A percentile compares a stretch with the other conserved stretches of the same genome.
phyloP scores from a whole-genome alignment of 2,113 vertebrate genomes.

The Dasyurus viverrinus region DNA sequence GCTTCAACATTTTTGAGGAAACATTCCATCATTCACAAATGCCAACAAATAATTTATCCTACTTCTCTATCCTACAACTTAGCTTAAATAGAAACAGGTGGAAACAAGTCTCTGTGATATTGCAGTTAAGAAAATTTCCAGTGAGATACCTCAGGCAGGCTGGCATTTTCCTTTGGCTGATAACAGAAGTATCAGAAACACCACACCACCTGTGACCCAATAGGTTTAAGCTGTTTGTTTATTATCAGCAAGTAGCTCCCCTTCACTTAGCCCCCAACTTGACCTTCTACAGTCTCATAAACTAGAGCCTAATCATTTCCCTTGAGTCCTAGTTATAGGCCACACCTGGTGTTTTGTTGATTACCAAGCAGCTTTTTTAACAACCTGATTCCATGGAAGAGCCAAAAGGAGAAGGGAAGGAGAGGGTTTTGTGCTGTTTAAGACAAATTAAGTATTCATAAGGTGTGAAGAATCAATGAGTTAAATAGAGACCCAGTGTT shows the following conservation, averaged over 20 bases:
- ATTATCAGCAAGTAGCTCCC: slow-evolving; percentile 55
- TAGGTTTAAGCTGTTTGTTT: slow-evolving; percentile 71
- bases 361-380: slow-evolving; percentile 41
- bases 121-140: slow-evolving; percentile 54
- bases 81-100: not conserved
- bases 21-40: slow-evolving; percentile 57
- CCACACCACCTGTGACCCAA: slow-evolving; percentile 67
- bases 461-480: not conserved
- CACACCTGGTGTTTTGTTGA: slow-evolving; percentile 66
- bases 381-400: not conserved
- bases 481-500: not conserved
- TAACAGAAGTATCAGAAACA: slow-evolving; percentile 58
- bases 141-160: not conserved
- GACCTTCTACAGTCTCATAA: slow-evolving; percentile 69
- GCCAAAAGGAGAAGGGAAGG: not conserved
- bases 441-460: slow-evolving; percentile 42
- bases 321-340: slow-evolving; percentile 70
- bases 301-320: slow-evolving; percentile 74
- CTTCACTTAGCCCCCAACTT: slow-evolving; percentile 72
- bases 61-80: not conserved
- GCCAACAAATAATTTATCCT: slow-evolving; percentile 54
- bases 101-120: not conserved
- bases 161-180: slow-evolving; percentile 56
- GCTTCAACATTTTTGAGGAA: slow-evolving; percentile 70
- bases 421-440: not conserved